Percentiles rank a stretch among this genome's conserved stretches.
These are phyloP conservation scores for Rhabdornis inornatus DNA, from an alignment of 2,113 vertebrate genomes.

Conservation along the genomic window DNA sequence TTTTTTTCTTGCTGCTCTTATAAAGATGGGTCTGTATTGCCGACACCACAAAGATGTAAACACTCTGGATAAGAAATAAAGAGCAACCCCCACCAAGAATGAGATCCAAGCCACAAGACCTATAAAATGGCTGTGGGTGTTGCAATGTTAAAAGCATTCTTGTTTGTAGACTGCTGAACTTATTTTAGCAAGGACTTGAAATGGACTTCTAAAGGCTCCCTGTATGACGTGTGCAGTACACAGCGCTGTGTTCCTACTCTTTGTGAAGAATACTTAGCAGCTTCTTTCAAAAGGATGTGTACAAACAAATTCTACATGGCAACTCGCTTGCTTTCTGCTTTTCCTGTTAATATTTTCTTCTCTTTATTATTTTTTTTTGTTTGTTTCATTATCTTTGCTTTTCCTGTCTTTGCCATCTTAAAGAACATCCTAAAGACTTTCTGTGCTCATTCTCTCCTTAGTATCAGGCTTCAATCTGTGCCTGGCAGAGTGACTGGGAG, in stretches of 20 bases:
- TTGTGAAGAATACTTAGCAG: background rate
- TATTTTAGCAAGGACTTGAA: slow-evolving; percentile 46
- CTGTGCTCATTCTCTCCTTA: background rate
- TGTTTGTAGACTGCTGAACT: slow-evolving; percentile 47
- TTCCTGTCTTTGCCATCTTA: background rate
- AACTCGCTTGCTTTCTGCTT: background rate
- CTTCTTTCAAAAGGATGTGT: background rate
- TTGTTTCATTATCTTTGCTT: background rate
- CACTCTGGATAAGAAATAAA: slow-evolving; percentile 47
- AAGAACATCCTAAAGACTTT: background rate
- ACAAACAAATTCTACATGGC: background rate
- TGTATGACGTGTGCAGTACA: background rate
- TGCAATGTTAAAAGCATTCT: slow-evolving; percentile 58
- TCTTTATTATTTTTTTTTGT: background rate
- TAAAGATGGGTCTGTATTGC: slow-evolving; percentile 45
- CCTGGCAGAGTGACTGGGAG: background rate
- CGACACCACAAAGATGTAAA: slow-evolving; percentile 65
- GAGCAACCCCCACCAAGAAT: slow-evolving; percentile 34
- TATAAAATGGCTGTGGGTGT: slow-evolving; percentile 48
- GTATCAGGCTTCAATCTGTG: background rate
- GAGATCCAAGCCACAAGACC: slow-evolving; percentile 52
- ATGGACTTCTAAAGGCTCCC: background rate
- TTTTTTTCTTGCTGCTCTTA: slow-evolving; percentile 35
- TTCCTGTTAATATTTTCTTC: background rate
- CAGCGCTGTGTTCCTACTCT: background rate